Conservation (phyloP, 2,797 vertebrate genomes). For the Pogonophryne albipinna region DNA sequence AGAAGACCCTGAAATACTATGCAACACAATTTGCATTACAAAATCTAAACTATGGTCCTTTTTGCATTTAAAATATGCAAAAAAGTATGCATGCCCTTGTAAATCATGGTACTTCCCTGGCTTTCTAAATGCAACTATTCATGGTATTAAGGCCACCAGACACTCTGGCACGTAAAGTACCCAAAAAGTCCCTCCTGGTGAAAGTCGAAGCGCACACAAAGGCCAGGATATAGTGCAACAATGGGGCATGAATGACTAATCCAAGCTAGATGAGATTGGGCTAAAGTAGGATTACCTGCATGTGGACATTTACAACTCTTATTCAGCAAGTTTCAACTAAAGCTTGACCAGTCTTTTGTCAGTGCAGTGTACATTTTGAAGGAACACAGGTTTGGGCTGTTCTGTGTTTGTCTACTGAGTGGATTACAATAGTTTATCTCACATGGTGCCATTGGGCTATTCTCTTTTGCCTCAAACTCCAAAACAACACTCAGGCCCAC, state of each 20-base stretch:
- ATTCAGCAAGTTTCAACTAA: conserved; percentile 43
- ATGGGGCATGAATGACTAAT: conserved; percentile 58
- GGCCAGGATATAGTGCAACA: conserved; percentile 65
- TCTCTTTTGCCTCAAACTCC: conserved; percentile 78
- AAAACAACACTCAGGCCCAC: conserved; percentile 85
- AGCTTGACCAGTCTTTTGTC: conserved; percentile 30
- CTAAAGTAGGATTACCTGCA: conserved; percentile 65
- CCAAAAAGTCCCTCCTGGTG: conserved; percentile 57
- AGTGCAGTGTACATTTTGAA: conserved; percentile 41
- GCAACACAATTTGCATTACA: background rate
- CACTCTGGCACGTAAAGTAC: conserved; percentile 4
- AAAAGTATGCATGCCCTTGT: background rate
- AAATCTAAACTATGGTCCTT: background rate
- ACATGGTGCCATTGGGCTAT: conserved; percentile 72
- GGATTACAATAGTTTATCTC: conserved; percentile 77
- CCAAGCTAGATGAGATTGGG: conserved; percentile 48
- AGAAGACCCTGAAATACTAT: background rate
- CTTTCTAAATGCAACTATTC: conserved; percentile 21
- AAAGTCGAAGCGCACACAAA: conserved; percentile 57
- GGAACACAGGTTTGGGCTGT: conserved; percentile 43
- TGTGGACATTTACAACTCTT: conserved; percentile 46
- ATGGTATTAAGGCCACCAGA: conserved; percentile 30
- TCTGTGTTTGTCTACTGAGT: conserved; percentile 60
- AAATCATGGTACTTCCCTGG: conserved; percentile 18
- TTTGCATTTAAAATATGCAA: background rate